phyloP scores from a whole-genome alignment of 1,140 invertebrate genomes.

The Aphis gossypii region DNA sequence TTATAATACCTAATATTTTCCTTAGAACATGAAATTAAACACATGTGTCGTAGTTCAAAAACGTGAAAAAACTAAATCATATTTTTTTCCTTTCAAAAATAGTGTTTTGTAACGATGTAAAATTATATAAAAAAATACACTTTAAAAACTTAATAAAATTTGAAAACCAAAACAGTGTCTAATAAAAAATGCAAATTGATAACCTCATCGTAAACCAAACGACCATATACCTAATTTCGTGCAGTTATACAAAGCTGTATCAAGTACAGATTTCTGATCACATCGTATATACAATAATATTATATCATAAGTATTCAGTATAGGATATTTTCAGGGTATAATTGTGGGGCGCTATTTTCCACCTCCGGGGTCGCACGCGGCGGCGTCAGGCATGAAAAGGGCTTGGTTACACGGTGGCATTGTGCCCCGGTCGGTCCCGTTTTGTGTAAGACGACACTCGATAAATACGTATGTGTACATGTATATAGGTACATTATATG shows the following conservation, averaged over 20 bases:
- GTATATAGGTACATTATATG: neutral
- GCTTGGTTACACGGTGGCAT: slow-evolving; percentile 29
- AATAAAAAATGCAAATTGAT: too few species aligned
- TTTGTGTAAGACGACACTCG: slow-evolving; percentile 49
- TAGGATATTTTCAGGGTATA: neutral
- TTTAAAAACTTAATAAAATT: neutral
- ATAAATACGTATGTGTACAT: slow-evolving; percentile 20
- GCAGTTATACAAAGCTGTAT: neutral
- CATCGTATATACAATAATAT: neutral
- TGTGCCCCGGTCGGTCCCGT: slow-evolving; percentile 20
- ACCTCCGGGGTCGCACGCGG: neutral
- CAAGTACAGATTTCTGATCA: neutral
- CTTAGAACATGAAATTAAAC: too few species aligned
- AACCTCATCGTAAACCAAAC: neutral
- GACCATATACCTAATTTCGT: neutral
- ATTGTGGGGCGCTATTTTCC: neutral
- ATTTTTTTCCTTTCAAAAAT: too few species aligned
- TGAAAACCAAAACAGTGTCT: neutral
- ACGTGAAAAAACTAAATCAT: too few species aligned
- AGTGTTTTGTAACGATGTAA: too few species aligned
- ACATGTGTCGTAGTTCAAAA: too few species aligned
- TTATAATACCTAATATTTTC: too few species aligned
- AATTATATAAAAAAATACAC: too few species aligned
- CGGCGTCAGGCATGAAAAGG: neutral
- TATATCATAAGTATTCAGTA: neutral